Evolutionary conservation across 2,888 invertebrate genomes (phyloP).

Genomic region (Ectemnius continuus): DNA sequence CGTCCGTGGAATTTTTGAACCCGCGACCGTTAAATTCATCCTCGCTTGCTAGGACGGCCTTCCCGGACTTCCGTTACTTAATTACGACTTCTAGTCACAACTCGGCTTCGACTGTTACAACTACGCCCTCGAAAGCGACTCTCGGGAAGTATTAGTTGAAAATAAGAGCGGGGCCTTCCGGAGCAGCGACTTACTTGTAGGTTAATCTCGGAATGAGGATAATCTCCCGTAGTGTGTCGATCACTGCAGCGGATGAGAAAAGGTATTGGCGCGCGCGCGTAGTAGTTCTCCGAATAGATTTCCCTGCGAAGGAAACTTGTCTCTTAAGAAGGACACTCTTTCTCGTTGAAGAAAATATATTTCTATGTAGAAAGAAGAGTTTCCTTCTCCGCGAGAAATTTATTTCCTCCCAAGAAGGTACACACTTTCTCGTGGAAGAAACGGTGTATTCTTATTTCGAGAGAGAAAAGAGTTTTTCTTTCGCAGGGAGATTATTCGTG

Average conservation of each 20-base stretch:
- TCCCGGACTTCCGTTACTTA: slow-evolving; percentile 37
- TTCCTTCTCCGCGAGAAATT: too few relatives aligned
- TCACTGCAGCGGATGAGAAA: neutral
- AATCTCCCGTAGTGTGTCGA: slow-evolving; percentile 18
- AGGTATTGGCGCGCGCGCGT: too few relatives aligned
- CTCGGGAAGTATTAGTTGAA: slow-evolving; percentile 25
- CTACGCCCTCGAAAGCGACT: slow-evolving; percentile 35
- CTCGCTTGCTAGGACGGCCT: slow-evolving; percentile 63
- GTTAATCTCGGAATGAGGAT: slow-evolving; percentile 29
- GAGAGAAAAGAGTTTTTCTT: too few relatives aligned
- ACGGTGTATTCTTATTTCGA: too few relatives aligned
- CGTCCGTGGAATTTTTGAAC: slow-evolving; percentile 1
- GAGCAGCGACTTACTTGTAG: slow-evolving; percentile 32
- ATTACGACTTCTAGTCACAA: slow-evolving; percentile 30
- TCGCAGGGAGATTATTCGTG: too few relatives aligned
- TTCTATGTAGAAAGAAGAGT: too few relatives aligned
- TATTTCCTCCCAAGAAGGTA: too few relatives aligned
- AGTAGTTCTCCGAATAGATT: too few relatives aligned
- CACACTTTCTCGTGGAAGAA: too few relatives aligned
- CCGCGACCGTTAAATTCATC: slow-evolving; percentile 4
- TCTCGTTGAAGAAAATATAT: too few relatives aligned
- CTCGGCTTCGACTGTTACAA: slow-evolving; percentile 29
- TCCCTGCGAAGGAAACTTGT: too few relatives aligned
- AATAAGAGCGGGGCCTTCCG: slow-evolving; percentile 32
- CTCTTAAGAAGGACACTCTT: too few relatives aligned